Base-by-base conservation (phyloP, 2,888 invertebrate species). In the Chrysina gloriosa region DNA sequence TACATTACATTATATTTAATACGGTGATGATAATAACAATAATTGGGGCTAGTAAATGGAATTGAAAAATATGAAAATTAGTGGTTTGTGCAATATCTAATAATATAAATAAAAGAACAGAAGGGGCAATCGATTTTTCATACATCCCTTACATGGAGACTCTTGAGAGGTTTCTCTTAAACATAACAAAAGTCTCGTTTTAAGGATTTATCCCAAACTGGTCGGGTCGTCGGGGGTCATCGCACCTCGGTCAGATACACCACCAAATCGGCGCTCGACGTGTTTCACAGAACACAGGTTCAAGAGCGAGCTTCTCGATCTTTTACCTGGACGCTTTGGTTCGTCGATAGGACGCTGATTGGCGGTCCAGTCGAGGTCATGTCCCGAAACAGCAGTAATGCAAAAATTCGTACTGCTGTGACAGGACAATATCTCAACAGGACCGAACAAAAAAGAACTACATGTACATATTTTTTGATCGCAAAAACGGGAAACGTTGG, bases 381-480 rank as follows among this genome's bases (percentile, higher is more conserved):
- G 95, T 94, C 95, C 93, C 89, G 92, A 88, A 89, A 90, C 93
- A 95, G 92, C 95, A 95, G 95, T 95, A 95, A 87, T 86, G 76
- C 84, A 84, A 77, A 84, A 84, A 86, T 85, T 84, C 89, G 90
- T 95, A 95, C 95, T 95, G 95, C 95, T 95, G 95, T 95, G 95
- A 95, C 95, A 94, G 94, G 95, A 95, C 95, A 95, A 95, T 95
- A 95, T 95, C 89, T 92, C 89, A 88, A 90, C 87, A 84, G 74
- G 74, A 61, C 72, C 73, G 69, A 16, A 70, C 66, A 65, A 64
- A 42, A 54, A 66, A 45, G n/a, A n/a, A n/a, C n/a, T n/a, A n/a
- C n/a, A n/a, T n/a, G n/a, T n/a, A n/a, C n/a, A 45, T 21, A 45
- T 45, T 45, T 45, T 45, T 45, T 52, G 31, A 31, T 52, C 19